A percentile compares a stretch with the other conserved stretches of the same genome.
Conservation (phyloP, 1,140 invertebrate species). For the Drosophila erecta region DNA sequence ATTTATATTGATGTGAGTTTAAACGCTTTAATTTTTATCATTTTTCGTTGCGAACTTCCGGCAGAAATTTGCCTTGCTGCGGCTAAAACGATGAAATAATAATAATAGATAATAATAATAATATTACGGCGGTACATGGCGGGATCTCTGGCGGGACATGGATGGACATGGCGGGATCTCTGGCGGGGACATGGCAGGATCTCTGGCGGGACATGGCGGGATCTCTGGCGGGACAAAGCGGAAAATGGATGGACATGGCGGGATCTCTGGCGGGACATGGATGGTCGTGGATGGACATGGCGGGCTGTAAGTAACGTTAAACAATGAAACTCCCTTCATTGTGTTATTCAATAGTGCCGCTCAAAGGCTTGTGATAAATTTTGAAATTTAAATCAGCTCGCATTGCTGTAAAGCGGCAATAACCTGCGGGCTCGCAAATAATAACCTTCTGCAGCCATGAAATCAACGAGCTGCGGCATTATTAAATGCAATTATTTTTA, state of each 20-base stretch:
- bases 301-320: no score
- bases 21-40: slow-evolving; percentile 46
- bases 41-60: slow-evolving; percentile 8
- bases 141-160: no score
- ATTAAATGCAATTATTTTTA: slow-evolving; percentile 18
- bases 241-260: no score
- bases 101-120: no score
- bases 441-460: slow-evolving; percentile 12
- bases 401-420: slow-evolving; percentile 16
- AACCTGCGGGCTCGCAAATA: slow-evolving; percentile 5
- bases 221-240: no score
- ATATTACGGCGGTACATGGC: no score
- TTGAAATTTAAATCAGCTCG: slow-evolving; percentile 35
- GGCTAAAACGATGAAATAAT: slow-evolving; percentile 20
- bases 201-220: no score
- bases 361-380: slow-evolving; percentile 22
- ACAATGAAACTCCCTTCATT: slow-evolving; percentile 17
- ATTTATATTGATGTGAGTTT: slow-evolving; percentile 60
- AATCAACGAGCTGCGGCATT: slow-evolving; percentile 23
- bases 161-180: no score
- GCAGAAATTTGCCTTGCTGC: neutral
- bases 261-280: no score
- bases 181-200: no score
- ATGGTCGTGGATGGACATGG: no score
- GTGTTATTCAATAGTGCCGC: slow-evolving; percentile 3